phyloP scores from a whole-genome alignment of 2,797 vertebrate species.

The Malacoraja senta region DNA sequence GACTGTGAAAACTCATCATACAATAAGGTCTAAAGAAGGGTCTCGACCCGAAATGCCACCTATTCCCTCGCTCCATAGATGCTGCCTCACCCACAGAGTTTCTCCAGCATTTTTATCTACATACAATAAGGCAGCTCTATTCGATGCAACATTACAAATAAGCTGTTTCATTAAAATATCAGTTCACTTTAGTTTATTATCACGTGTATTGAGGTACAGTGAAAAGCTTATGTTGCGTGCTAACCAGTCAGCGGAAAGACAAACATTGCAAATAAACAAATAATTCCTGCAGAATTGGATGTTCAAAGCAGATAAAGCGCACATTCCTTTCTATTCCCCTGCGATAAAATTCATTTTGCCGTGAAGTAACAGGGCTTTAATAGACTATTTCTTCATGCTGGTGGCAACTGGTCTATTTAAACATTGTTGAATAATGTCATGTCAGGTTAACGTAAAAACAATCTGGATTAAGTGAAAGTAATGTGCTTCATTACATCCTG shows the following conservation, averaged over 20 bases:
- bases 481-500: neutral
- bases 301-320: neutral
- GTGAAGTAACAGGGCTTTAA: neutral
- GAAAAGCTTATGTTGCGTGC: too few species aligned
- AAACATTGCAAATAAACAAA: neutral
- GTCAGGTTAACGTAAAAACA: neutral
- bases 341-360: neutral
- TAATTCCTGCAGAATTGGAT: neutral
- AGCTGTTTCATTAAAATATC: too few species aligned
- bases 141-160: neutral
- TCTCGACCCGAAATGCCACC: too few species aligned
- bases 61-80: too few species aligned
- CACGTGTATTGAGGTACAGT: too few species aligned
- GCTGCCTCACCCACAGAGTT: too few species aligned
- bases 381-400: neutral
- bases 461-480: neutral
- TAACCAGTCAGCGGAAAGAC: too few species aligned
- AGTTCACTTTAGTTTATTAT: too few species aligned
- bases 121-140: slow-evolving; percentile 1
- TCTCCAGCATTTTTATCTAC: too few species aligned
- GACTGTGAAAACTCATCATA: neutral
- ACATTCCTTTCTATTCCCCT: neutral
- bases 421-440: neutral
- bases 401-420: neutral
- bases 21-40: neutral